Conservation (phyloP, 2,888 invertebrate species). For the Lysandra coridon region DNA sequence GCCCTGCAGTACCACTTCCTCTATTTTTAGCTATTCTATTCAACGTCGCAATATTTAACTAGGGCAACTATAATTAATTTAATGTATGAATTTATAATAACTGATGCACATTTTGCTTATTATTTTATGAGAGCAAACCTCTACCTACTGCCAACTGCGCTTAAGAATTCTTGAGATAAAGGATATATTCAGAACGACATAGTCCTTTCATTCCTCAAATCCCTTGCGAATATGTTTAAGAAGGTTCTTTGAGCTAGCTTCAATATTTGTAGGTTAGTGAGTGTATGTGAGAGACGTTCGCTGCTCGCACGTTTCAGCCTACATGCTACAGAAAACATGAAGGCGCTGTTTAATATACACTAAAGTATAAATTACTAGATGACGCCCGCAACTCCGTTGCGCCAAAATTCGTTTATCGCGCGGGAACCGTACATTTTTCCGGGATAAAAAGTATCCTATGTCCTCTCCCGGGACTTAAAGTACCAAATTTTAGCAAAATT, state of each 20-base stretch:
- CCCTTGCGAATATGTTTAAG: background rate
- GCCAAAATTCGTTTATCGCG: too few species aligned
- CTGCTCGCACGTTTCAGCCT: background rate
- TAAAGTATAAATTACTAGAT: too few species aligned
- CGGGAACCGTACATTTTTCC: too few species aligned
- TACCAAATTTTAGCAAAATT: too few species aligned
- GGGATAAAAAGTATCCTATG: too few species aligned
- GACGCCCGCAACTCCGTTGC: too few species aligned
- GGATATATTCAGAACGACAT: background rate
- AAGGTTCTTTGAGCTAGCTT: background rate
- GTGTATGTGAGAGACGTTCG: background rate
- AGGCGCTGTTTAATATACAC: background rate
- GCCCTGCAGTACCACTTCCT: background rate
- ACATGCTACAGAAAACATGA: background rate
- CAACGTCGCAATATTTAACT: conserved; percentile 10
- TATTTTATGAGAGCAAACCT: background rate
- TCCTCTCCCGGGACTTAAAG: too few species aligned
- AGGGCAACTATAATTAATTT: background rate
- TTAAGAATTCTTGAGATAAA: background rate
- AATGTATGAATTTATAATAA: background rate
- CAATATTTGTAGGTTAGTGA: background rate
- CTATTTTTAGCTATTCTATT: conserved; percentile 11
- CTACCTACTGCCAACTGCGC: background rate
- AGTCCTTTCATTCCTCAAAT: background rate
- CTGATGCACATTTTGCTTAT: background rate